Conservation (phyloP, 2,113 vertebrate genomes). For the Rhegmatorhina hoffmannsi region DNA sequence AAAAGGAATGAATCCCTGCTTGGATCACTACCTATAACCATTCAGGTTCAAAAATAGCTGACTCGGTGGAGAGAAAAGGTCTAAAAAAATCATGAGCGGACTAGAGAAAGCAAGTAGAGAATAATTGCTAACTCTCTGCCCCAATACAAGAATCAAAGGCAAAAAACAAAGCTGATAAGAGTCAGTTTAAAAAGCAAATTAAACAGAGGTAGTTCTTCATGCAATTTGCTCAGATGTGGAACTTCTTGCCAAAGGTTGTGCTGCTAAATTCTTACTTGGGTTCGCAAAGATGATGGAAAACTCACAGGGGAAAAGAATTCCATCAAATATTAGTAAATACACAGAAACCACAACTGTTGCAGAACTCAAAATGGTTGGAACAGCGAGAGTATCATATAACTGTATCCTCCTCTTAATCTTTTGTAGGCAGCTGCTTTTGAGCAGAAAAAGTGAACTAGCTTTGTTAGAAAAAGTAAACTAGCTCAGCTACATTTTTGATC, state of each 20-base stretch:
- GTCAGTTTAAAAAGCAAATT: neutral
- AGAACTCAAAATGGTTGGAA: neutral
- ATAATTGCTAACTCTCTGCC: neutral
- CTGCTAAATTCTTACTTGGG: neutral
- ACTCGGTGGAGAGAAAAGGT: neutral
- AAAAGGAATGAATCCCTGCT: neutral
- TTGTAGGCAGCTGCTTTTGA: neutral
- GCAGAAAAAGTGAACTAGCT: neutral
- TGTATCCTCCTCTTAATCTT: neutral
- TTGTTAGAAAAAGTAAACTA: neutral
- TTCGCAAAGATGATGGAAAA: neutral
- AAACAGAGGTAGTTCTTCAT: neutral
- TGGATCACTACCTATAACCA: neutral
- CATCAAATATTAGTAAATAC: neutral
- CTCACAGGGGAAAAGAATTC: neutral
- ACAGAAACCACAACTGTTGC: conserved; percentile 7
- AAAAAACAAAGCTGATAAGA: neutral
- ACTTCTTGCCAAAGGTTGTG: neutral
- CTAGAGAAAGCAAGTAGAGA: neutral
- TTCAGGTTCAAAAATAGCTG: neutral
- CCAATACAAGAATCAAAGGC: neutral
- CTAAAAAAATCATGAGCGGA: neutral
- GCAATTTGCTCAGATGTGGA: neutral
- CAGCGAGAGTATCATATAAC: conserved; percentile 1
- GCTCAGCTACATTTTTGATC: neutral